Percentiles rank a stretch among this genome's conserved stretches.
Evolutionary conservation across 2,888 invertebrate species (phyloP).

Genomic region (Lasioglossum figueresi): DNA sequence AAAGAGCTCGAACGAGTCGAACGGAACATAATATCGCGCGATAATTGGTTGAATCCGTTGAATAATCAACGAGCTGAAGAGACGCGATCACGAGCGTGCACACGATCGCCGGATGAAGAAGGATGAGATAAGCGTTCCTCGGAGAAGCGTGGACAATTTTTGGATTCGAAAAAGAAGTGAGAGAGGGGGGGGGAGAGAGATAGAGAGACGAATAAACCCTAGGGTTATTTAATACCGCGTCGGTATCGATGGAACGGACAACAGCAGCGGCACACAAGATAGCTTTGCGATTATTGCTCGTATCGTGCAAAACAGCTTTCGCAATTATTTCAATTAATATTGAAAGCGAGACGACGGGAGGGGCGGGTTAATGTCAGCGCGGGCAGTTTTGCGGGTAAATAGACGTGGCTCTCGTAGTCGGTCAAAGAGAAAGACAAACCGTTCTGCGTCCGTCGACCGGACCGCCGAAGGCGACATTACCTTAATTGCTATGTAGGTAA

Average conservation of each 20-base stretch:
- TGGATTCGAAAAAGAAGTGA: not conserved
- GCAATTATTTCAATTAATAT: conserved; percentile 66
- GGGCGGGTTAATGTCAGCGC: not conserved
- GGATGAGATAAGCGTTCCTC: not conserved
- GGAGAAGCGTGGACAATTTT: not conserved
- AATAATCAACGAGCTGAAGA: not conserved
- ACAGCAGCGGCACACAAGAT: not conserved
- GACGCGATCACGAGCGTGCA: not conserved
- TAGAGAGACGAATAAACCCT: not conserved
- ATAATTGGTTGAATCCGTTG: conserved; percentile 24
- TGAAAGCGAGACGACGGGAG: conserved; percentile 18
- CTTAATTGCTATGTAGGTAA: conserved; percentile 73
- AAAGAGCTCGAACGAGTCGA: not conserved
- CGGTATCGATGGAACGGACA: not conserved
- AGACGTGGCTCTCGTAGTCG: conserved; percentile 28
- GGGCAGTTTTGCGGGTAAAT: conserved; percentile 48
- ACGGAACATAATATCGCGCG: not conserved
- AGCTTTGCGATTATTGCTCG: conserved; percentile 23
- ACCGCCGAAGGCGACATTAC: conserved; percentile 75
- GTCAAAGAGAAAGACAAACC: conserved; percentile 54
- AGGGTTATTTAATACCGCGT: not conserved
- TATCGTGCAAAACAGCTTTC: conserved; percentile 20
- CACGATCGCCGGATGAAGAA: not conserved
- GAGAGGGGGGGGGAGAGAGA: no score
- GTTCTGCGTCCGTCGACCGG: conserved; percentile 23